Evolutionary conservation across 1,140 invertebrate genomes (phyloP).

Genomic region (Chironomus tepperi): DNA sequence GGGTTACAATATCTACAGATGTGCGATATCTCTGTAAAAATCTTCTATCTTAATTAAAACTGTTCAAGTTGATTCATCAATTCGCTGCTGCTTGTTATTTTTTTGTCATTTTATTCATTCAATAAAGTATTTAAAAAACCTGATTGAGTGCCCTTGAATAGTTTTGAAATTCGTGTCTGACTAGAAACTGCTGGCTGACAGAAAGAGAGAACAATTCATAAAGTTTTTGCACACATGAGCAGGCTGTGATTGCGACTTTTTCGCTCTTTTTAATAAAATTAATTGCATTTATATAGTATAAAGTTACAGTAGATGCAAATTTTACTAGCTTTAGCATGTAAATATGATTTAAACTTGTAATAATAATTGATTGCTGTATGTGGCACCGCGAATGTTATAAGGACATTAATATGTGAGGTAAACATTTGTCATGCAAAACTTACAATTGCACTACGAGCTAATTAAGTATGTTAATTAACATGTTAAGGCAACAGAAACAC

Average conservation of each 20-base stretch:
- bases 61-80: background rate
- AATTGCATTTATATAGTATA: background rate
- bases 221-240: background rate
- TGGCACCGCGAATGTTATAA: background rate
- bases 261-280: background rate
- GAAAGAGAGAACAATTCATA: no score
- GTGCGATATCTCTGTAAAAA: background rate
- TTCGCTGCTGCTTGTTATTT: background rate
- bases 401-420: background rate
- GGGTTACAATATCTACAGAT: no score
- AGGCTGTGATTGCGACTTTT: background rate
- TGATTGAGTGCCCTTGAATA: constrained; percentile 10
- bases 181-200: no score
- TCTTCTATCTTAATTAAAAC: background rate
- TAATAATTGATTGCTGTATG: background rate
- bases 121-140: background rate
- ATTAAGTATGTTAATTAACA: constrained; percentile 16
- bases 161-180: no score
- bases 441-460: background rate
- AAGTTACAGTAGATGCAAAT: background rate
- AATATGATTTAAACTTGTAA: background rate
- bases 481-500: background rate
- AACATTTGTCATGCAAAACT: background rate
- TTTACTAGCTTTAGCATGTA: background rate
- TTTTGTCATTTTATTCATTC: background rate